Conservation (phyloP, 2,888 invertebrate species). For the Xestia sexstrigata region DNA sequence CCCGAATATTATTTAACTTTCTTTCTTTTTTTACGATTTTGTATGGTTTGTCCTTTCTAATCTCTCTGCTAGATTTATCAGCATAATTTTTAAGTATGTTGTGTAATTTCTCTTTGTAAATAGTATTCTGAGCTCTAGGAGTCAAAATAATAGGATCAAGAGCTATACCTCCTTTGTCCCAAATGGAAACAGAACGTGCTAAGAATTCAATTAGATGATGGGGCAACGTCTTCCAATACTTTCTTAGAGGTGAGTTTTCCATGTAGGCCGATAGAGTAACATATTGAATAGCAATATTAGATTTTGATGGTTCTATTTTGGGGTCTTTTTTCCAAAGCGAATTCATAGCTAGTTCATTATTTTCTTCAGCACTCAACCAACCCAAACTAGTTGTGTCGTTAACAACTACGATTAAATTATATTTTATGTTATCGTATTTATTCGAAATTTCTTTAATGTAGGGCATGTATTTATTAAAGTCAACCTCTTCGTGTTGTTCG, state of each 20-base stretch:
- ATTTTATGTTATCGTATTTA: slow-evolving; percentile 78
- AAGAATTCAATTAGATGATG: slow-evolving; percentile 79
- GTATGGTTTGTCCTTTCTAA: slow-evolving; percentile 40
- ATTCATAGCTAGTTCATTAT: slow-evolving; percentile 82
- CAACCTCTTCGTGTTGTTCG: slow-evolving; percentile 71
- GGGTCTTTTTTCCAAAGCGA: slow-evolving; percentile 74
- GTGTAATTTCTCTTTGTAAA: slow-evolving; percentile 79
- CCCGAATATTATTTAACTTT: slow-evolving; percentile 83
- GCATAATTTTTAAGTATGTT: slow-evolving; percentile 74
- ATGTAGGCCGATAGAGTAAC: slow-evolving; percentile 77
- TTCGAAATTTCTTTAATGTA: slow-evolving; percentile 77
- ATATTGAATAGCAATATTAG: slow-evolving; percentile 76
- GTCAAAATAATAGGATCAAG: slow-evolving; percentile 82
- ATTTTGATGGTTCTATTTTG: slow-evolving; percentile 55
- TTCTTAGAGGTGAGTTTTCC: slow-evolving; percentile 80
- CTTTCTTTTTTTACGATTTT: slow-evolving; percentile 63
- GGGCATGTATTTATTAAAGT: slow-evolving; percentile 78
- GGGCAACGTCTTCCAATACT: slow-evolving; percentile 79
- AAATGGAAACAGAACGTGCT: slow-evolving; percentile 80
- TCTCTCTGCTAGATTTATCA: slow-evolving; percentile 41
- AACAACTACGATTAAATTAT: slow-evolving; percentile 78
- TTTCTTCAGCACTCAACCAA: slow-evolving; percentile 74
- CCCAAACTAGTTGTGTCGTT: slow-evolving; percentile 76
- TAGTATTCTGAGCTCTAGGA: slow-evolving; percentile 72
- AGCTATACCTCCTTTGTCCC: slow-evolving; percentile 86